These are phyloP conservation scores for Prenolepis imparis DNA, from an alignment of 2,888 invertebrate genomes.

Conservation along the genomic window DNA sequence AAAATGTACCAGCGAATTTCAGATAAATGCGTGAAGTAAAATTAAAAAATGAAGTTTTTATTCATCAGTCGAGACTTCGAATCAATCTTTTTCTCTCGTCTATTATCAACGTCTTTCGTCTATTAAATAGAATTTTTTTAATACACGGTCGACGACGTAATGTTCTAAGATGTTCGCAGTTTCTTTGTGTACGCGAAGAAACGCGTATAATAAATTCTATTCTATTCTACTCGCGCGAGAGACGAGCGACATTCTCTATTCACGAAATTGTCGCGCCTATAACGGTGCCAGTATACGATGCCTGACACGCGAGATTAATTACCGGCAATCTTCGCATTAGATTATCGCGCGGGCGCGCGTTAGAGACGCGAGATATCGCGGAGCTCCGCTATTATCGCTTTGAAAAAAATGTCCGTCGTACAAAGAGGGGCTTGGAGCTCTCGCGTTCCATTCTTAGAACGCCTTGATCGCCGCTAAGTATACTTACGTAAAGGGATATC, in stretches of 20 bases:
- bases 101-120: too few species aligned
- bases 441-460: constrained; percentile 15
- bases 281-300: constrained; percentile 58
- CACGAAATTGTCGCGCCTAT: constrained; percentile 63
- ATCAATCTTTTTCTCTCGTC: neutral
- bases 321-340: constrained; percentile 58
- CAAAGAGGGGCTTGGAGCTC: constrained; percentile 24
- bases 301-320: constrained; percentile 63
- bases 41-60: neutral
- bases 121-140: neutral
- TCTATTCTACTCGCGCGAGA: constrained; percentile 19
- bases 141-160: neutral
- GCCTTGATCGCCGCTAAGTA: constrained; percentile 28
- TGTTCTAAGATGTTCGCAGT: neutral
- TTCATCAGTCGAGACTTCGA: neutral
- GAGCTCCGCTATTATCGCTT: constrained; percentile 8
- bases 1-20: too few species aligned
- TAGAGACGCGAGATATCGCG: constrained; percentile 47
- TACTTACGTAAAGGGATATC: constrained; percentile 48
- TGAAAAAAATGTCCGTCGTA: neutral
- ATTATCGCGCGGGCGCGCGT: constrained; percentile 51
- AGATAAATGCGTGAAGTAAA: neutral
- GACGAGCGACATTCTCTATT: constrained; percentile 49
- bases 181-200: constrained; percentile 4
- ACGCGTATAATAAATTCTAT: constrained; percentile 36